These are phyloP conservation scores for Eriosoma lanigerum DNA, from an alignment of 1,140 invertebrate genomes.

Conservation along the genomic window DNA sequence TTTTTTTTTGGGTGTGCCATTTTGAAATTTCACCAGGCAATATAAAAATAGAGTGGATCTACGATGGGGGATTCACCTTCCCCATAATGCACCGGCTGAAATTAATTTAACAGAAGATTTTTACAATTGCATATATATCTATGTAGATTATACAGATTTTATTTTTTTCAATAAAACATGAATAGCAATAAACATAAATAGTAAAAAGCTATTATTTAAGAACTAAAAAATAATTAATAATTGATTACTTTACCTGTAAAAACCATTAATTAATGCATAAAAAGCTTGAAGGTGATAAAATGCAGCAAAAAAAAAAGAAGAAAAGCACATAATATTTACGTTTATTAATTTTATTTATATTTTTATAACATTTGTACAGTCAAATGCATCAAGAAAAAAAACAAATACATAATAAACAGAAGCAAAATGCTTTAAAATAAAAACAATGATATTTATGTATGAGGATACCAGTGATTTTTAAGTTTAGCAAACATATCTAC, in stretches of 20 bases:
- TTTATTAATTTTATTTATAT: not conserved
- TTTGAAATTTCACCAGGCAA: too few species aligned
- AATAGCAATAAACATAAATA: not conserved
- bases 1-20: too few species aligned
- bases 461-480: not conserved
- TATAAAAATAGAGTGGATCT: too few species aligned
- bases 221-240: not conserved
- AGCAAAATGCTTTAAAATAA: not conserved
- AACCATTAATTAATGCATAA: too few species aligned
- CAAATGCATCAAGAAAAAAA: too few species aligned
- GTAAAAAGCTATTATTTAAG: not conserved
- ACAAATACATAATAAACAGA: not conserved
- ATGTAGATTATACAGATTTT: not conserved
- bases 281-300: too few species aligned
- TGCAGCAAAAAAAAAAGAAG: too few species aligned
- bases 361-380: not conserved
- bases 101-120: too few species aligned
- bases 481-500: slow-evolving; percentile 11
- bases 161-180: too few species aligned
- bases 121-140: not conserved
- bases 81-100: too few species aligned
- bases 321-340: not conserved
- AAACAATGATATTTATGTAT: not conserved
- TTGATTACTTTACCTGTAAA: too few species aligned
- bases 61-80: too few species aligned